phyloP scores from a whole-genome alignment of 2,888 invertebrate genomes.

The Sminthurinus aureus region DNA sequence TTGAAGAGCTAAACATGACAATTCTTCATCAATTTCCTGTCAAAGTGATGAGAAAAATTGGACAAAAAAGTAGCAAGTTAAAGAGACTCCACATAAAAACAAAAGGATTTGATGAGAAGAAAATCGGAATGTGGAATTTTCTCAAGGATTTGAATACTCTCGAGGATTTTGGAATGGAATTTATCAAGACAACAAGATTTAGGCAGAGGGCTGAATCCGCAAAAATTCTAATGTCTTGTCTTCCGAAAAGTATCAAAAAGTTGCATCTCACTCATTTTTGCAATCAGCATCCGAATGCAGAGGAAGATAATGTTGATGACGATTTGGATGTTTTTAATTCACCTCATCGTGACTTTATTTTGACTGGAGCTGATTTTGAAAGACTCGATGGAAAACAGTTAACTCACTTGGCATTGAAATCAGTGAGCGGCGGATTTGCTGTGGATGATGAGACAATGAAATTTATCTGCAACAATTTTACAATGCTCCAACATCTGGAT shows the following conservation, averaged over 20 bases:
- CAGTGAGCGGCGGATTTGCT: not conserved
- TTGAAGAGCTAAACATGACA: not conserved
- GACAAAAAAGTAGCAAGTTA: not conserved
- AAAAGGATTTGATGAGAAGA: not conserved
- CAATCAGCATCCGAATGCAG: no score
- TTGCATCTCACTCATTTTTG: not conserved
- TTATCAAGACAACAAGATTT: not conserved
- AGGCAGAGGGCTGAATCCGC: not conserved
- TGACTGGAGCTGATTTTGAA: not conserved
- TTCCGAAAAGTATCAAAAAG: not conserved
- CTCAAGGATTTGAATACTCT: not conserved
- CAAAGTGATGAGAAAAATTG: not conserved
- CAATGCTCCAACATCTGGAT: no score
- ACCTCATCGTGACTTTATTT: not conserved
- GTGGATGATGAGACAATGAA: not conserved
- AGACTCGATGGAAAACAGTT: not conserved
- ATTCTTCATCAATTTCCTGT: not conserved
- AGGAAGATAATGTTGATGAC: no score
- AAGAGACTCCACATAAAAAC: not conserved
- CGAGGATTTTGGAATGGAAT: not conserved
- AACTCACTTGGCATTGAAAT: not conserved
- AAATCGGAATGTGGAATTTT: slow-evolving; percentile 14
- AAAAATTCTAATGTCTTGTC: not conserved
- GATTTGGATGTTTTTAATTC: no score
- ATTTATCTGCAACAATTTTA: not conserved